These are phyloP conservation scores for Ostrea edulis DNA, from an alignment of 1,140 invertebrate species.

Conservation along the genomic window DNA sequence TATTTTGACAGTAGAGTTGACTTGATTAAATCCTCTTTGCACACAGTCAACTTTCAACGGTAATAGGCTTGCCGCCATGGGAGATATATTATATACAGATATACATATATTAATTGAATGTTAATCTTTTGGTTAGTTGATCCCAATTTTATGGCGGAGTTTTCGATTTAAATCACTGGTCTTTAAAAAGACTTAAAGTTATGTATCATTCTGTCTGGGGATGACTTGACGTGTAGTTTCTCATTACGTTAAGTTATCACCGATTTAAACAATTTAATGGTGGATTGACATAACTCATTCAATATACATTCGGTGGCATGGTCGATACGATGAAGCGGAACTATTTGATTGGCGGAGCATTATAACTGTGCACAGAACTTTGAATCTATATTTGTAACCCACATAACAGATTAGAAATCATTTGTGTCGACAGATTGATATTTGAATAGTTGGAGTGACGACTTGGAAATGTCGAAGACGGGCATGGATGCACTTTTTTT, in stretches of 20 bases:
- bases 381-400: too few relatives aligned
- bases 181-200: background rate
- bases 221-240: background rate
- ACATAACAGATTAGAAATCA: too few relatives aligned
- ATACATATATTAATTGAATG: background rate
- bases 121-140: slow-evolving; percentile 9
- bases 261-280: slow-evolving; percentile 8
- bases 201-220: slow-evolving; percentile 8
- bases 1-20: background rate
- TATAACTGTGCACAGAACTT: background rate
- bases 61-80: background rate
- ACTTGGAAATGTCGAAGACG: too few relatives aligned
- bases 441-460: too few relatives aligned
- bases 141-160: background rate
- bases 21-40: background rate
- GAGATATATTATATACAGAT: background rate
- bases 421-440: too few relatives aligned
- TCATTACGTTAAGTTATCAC: background rate
- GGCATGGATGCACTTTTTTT: too few relatives aligned
- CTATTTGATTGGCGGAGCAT: slow-evolving; percentile 16
- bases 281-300: background rate
- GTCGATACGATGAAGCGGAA: background rate
- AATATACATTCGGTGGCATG: background rate
- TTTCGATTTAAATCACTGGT: slow-evolving; percentile 22
- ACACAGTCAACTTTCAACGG: background rate